A percentile compares a stretch with the other conserved stretches of the same genome.
phyloP scores from a whole-genome alignment of 2,797 vertebrate genomes.

The Sphaeramia orbicularis region DNA sequence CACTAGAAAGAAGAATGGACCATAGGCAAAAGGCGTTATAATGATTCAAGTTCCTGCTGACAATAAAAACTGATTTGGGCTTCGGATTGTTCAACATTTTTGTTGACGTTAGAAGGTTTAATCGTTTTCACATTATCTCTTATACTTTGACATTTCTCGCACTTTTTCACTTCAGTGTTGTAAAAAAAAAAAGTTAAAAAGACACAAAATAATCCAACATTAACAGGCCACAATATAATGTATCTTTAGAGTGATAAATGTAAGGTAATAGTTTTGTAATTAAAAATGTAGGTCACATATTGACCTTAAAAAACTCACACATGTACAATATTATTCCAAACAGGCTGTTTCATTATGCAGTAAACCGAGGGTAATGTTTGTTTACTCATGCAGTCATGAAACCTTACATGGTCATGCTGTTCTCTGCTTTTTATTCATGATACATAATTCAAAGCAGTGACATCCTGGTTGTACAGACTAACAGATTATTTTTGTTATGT shows the following conservation, averaged over 20 bases:
- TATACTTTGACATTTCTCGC: too few relatives aligned
- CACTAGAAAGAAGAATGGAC: too few relatives aligned
- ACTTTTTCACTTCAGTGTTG: too few relatives aligned
- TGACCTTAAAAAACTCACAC: not conserved
- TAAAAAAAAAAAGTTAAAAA: too few relatives aligned
- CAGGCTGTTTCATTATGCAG: conserved; percentile 11
- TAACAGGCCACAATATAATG: not conserved
- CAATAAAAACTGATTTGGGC: too few relatives aligned
- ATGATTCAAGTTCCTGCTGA: too few relatives aligned
- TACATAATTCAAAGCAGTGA: conserved; percentile 12
- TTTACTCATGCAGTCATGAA: conserved; percentile 6
- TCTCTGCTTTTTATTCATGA: conserved; percentile 30
- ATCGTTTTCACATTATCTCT: too few relatives aligned
- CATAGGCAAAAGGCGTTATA: too few relatives aligned
- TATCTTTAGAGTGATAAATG: not conserved
- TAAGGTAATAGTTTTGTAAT: not conserved
- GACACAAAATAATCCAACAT: too few relatives aligned
- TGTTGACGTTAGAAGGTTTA: too few relatives aligned
- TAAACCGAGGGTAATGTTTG: not conserved
- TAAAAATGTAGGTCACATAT: not conserved
- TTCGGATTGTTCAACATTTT: too few relatives aligned
- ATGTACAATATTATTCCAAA: not conserved
- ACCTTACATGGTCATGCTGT: not conserved
- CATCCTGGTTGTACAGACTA: not conserved
- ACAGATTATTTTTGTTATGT: conserved; percentile 1